These are phyloP conservation scores for Nasonia vitripennis DNA, from an alignment of 1,140 invertebrate genomes.

Conservation along the genomic window DNA sequence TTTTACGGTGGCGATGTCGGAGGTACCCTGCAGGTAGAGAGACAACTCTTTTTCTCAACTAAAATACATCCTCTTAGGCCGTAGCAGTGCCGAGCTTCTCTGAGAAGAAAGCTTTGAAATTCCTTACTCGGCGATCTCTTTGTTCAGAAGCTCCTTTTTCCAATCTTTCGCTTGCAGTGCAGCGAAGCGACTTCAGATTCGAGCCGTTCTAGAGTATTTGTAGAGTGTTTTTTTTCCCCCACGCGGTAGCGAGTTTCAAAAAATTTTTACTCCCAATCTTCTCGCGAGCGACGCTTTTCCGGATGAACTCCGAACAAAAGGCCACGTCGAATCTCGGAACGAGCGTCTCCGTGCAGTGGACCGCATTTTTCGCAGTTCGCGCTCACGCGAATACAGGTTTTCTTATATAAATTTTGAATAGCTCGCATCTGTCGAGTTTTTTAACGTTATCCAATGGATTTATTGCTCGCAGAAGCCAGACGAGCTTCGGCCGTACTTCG, in stretches of 20 bases:
- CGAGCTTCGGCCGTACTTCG: neutral
- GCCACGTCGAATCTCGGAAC: neutral
- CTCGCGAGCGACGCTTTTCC: no score
- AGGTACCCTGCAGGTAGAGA: constrained; percentile 2
- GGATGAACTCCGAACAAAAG: neutral
- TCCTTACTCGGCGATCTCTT: no score
- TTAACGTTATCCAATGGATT: constrained; percentile 34
- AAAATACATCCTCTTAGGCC: no score
- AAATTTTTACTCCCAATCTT: no score
- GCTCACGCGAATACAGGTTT: neutral
- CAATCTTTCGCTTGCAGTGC: no score
- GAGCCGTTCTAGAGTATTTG: no score
- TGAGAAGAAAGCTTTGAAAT: no score
- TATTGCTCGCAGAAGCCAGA: constrained; percentile 11
- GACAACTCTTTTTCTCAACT: neutral
- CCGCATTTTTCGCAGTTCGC: neutral
- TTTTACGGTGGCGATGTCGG: constrained; percentile 2
- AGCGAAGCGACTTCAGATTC: no score
- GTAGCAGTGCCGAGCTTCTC: no score
- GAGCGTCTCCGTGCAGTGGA: neutral
- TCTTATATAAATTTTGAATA: neutral
- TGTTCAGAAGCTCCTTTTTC: no score
- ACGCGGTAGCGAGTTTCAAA: no score
- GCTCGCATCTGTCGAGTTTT: neutral
- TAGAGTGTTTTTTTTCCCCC: no score